Percentiles rank a stretch among this genome's conserved stretches.
phyloP scores from a whole-genome alignment of 2,888 invertebrate genomes.

The Bugula neritina region DNA sequence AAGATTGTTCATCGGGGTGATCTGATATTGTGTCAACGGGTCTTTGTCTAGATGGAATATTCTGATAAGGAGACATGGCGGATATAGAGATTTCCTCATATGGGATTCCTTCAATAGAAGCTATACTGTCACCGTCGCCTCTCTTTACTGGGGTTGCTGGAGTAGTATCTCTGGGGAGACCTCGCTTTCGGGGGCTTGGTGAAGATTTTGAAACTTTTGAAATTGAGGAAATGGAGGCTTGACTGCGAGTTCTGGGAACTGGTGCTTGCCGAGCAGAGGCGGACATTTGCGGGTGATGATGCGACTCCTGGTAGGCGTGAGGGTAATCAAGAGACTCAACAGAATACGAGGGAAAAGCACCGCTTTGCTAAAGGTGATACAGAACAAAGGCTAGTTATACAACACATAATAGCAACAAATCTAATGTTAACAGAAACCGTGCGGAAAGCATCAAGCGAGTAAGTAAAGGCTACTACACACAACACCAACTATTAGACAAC shows the following conservation, averaged over 20 bases:
- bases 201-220: neutral
- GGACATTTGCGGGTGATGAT: neutral
- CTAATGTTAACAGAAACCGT: too few species aligned
- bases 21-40: neutral
- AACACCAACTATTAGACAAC: neutral
- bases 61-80: constrained; percentile 4
- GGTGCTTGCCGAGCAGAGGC: neutral
- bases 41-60: neutral
- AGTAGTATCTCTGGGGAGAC: neutral
- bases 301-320: constrained; percentile 7
- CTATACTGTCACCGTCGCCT: neutral
- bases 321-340: constrained; percentile 23
- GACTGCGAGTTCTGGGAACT: neutral
- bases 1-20: neutral
- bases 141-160: constrained; percentile 6
- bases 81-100: constrained; percentile 15
- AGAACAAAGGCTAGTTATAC: constrained; percentile 1
- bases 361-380: neutral
- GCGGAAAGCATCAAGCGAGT: neutral
- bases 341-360: neutral
- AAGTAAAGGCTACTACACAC: neutral
- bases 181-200: neutral
- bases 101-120: neutral
- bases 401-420: neutral
- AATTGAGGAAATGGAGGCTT: neutral